Evolutionary conservation across 2,797 vertebrate genomes (phyloP).

Genomic region (Alca torda): DNA sequence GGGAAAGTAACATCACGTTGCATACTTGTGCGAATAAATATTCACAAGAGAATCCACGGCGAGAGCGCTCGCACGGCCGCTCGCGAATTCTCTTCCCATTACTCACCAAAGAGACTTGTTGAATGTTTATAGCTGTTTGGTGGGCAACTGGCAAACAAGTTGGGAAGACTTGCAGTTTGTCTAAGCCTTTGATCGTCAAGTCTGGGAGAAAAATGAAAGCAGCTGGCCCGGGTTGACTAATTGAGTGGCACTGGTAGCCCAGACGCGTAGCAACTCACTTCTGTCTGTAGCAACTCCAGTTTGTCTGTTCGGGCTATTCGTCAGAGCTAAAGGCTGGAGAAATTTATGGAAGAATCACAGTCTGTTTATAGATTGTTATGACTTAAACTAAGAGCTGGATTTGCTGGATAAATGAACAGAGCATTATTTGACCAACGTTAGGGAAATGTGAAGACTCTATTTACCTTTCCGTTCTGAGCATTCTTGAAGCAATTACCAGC

Average conservation of each 20-base stretch:
- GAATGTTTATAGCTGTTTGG: not conserved
- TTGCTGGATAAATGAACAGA: not conserved
- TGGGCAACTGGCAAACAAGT: slow-evolving; percentile 14
- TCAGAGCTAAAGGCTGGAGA: not conserved
- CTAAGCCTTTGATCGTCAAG: not conserved
- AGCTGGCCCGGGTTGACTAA: not conserved
- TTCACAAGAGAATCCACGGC: not conserved
- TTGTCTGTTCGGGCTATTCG: not conserved
- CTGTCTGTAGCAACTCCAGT: not conserved
- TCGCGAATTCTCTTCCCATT: not conserved
- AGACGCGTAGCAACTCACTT: rapidly evolving
- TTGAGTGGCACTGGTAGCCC: not conserved
- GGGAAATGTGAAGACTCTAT: not conserved
- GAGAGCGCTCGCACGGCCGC: not conserved
- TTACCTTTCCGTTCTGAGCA: not conserved
- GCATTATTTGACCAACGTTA: not conserved
- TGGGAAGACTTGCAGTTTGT: not conserved
- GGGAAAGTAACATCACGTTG: slow-evolving; percentile 24
- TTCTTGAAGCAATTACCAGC: not conserved
- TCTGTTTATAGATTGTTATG: not conserved
- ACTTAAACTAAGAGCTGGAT: not conserved
- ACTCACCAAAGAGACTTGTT: slow-evolving; percentile 7
- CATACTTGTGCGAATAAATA: slow-evolving; percentile 7
- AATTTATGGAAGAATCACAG: not conserved
- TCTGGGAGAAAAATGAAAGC: not conserved